Base-by-base conservation (phyloP, 2,113 vertebrate species). In the Phoxinus phoxinus region DNA sequence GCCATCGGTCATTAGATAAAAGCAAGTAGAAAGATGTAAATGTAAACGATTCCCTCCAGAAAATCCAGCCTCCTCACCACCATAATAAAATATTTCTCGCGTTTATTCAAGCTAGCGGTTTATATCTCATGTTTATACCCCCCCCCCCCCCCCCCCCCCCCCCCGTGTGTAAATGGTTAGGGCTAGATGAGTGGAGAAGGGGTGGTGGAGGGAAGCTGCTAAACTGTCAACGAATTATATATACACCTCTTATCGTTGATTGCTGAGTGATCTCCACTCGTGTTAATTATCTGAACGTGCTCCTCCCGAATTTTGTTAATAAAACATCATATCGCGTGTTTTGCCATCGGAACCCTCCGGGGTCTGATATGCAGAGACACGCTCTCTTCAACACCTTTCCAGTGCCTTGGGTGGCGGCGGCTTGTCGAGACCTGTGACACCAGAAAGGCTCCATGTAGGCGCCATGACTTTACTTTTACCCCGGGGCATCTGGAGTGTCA, bases 401-500 rank as follows among this genome's bases (percentile, higher is more conserved):
- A 85, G 84, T 89, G 90, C 85, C 84, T 90, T 86, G 83, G 86
- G 88, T 88, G 88, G 80, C 15, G 83, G 77, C 69, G 88, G 87
- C 91, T 58, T 91, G 93, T 90, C 79, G 61, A 78, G 71, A 90
- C 92, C 87, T 91, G 92, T 75, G 85, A 48, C 84, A 89, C 88
- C 84, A 86, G 81, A 81, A 89, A 89, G 87, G 85, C 89, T 90
- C 83, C 79, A 81, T 48, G 35, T 10, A 61, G 78, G 81, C 67
- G 56, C 44, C 61, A 11, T 58, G 35, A 59, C 71, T 85, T 85
- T 63, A 87, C 84, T 83, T 65, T 30, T 32, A 82, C 82, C 85
- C 79, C 21, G 44, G 84, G 89, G 86, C 77, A 81, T 83, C 48
- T 85, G 86, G 67, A 59, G 80, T 69, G 59, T 86, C 86, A 67